Base-by-base conservation (phyloP, 2,888 invertebrate species). In the Drosophila meridionalis region DNA sequence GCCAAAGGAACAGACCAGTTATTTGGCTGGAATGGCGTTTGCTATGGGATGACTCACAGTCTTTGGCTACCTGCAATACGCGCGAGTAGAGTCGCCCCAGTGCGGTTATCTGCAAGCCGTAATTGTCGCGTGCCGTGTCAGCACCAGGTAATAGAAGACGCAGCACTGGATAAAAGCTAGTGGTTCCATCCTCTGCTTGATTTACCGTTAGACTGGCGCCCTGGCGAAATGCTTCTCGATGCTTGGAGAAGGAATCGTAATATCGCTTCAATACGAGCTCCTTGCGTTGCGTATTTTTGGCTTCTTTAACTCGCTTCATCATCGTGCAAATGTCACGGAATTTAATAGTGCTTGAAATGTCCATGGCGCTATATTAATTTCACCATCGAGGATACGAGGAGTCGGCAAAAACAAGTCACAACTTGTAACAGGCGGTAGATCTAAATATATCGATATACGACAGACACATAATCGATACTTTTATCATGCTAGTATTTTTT, bases 21-120 rank as follows among this genome's bases (percentile, higher is more conserved):
- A 53, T 4, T 52, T 26, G 9, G 9, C 12, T 67, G 3, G 2
- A 14, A 7, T 38, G 3, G 5, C 0, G 0, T 26, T 12, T 4
- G n/a, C 12, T 8, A 2, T 4, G 20, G 11, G 4, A 12, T 32
- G 7, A 90, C 91, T 93, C 92, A 89, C 95, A 95, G 52, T 95
- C 94, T 81, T 95, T 95, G 14, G 95, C 95, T 52, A 99, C 93
- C 69, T 96, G 95, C 58, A 98, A 94, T 57, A 97, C 95, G 84
- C 95, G 95, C n/a, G 97, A 95, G 70, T 97, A 95, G 4, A 92
- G 86, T 26, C 94, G 95, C 0, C 96, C 96, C 69, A 99, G 94
- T 77, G 95, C 95, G 42, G 95, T 94, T 93, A 97, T 96, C 93
- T 97, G 97, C 72, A 99, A 94, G 28, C 98, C 97, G 93, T 98